Conservation (phyloP, 2,888 invertebrate species). For the Adineta ricciae region DNA sequence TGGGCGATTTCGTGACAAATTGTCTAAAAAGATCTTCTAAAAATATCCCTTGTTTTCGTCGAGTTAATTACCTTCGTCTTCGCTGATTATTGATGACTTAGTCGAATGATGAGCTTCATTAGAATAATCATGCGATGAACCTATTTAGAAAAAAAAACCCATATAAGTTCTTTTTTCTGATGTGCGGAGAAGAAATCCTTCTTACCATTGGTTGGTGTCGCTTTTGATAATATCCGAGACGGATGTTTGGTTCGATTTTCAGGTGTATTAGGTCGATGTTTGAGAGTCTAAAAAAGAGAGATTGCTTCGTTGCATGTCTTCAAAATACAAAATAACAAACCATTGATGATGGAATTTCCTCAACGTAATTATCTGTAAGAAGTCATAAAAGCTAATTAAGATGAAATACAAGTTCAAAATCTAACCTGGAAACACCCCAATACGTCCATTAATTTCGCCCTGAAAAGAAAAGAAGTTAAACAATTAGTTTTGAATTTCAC, state of each 20-base stretch:
- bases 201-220: background rate
- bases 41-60: background rate
- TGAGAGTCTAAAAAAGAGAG: background rate
- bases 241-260: background rate
- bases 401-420: background rate
- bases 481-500: background rate
- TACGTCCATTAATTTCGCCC: conserved; percentile 75
- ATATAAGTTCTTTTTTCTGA: background rate
- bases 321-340: background rate
- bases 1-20: conserved; percentile 34
- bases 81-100: conserved; percentile 14
- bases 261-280: background rate
- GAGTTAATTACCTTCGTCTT: conserved; percentile 34
- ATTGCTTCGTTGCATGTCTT: background rate
- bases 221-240: background rate
- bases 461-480: conserved; percentile 47
- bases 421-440: conserved; percentile 73
- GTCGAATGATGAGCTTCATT: conserved; percentile 29
- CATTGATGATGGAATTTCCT: background rate
- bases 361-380: conserved; percentile 28
- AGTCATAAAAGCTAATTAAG: background rate
- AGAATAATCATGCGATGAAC: conserved; percentile 29
- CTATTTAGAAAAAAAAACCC: background rate
- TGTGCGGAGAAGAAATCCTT: background rate
- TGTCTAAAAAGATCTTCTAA: background rate